Percentiles rank a stretch among this genome's conserved stretches.
These are phyloP conservation scores for Eupithecia tripunctaria DNA, from an alignment of 2,888 invertebrate genomes.

Conservation along the genomic window DNA sequence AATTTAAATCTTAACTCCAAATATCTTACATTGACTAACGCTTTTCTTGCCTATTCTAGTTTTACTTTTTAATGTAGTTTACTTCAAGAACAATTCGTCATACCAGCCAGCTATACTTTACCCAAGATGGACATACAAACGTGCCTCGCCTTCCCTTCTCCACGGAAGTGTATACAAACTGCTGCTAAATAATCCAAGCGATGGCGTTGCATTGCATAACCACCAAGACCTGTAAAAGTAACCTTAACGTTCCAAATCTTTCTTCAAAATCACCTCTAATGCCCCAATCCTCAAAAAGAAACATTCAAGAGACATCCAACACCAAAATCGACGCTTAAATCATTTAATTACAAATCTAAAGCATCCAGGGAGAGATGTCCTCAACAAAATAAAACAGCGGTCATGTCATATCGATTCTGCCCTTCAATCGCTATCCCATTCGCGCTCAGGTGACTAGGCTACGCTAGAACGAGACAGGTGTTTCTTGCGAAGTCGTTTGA, in stretches of 20 bases:
- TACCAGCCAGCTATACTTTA: neutral
- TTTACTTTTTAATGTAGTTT: too few relatives aligned
- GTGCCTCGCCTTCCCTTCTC: conserved; percentile 1
- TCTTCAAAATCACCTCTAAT: neutral
- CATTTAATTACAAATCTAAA: conserved; percentile 19
- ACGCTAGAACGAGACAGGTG: conserved; percentile 21
- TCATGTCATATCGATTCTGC: conserved; percentile 79
- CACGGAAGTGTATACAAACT: conserved; percentile 3
- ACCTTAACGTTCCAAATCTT: neutral
- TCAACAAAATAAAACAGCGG: conserved; percentile 76
- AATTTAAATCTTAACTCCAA: neutral
- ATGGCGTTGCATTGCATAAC: conserved; percentile 5
- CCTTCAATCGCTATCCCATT: conserved; percentile 60
- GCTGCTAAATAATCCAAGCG: conserved; percentile 6
- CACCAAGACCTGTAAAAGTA: neutral
- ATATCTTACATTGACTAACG: neutral
- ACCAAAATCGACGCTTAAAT: neutral
- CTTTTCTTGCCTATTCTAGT: neutral
- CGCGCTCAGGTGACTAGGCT: conserved; percentile 51
- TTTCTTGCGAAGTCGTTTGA: conserved; percentile 38
- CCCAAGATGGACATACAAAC: conserved; percentile 5
- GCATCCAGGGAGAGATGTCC: conserved; percentile 63
- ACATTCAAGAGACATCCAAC: neutral
- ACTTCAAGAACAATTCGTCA: neutral
- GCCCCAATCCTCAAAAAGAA: neutral